Base-by-base conservation (phyloP, 2,888 invertebrate genomes). In the Choreutis nemorana region DNA sequence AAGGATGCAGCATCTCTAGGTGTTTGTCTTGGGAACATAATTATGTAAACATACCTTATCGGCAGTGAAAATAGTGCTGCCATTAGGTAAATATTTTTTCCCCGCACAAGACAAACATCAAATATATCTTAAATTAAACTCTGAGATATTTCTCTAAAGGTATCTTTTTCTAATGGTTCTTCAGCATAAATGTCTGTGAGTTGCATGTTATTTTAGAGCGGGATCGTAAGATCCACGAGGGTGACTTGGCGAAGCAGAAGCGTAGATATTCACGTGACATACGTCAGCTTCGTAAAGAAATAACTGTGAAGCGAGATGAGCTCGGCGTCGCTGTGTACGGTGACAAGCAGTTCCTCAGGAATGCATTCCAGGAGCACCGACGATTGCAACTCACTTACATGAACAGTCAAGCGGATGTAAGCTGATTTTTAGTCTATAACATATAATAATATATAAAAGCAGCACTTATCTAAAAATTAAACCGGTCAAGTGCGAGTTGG, bases 181-280 rank as follows among this genome's bases (percentile, higher is more conserved):
- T n/a, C n/a, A n/a, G n/a, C n/a, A n/a, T n/a, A n/a, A n/a, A n/a
- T n/a, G n/a, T n/a, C n/a, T n/a, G n/a, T n/a, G n/a, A 18, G 8
- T 5, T 18, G 5, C 8, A 18, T 18, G 8, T 23, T 25, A n/a
- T 29, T 37, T 12, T 35, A 86, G 86, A 78, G 29, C 75, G 86
- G 10, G 86, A 87, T 40, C 79, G 81, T 30, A 83, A 82, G 49
- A 81, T 85, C 28, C 81, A 83, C 48, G 77, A 81, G 31, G 66
- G 73, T n/a, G 84, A 86, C 40, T 72, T 81, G 36, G 62, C 60
- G 2, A 82, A 81, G 40, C 81, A 84, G 38, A 72, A 81, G 32
- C 81, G 79, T 44, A 59, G 78, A 3, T 77, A 77, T 38, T 66
- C 58, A 3, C 66, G 71, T 4, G 83, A 84, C 40, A 67, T 86